Evolutionary conservation across 2,113 vertebrate genomes (phyloP).

Genomic region (Phalacrocorax aristotelis): DNA sequence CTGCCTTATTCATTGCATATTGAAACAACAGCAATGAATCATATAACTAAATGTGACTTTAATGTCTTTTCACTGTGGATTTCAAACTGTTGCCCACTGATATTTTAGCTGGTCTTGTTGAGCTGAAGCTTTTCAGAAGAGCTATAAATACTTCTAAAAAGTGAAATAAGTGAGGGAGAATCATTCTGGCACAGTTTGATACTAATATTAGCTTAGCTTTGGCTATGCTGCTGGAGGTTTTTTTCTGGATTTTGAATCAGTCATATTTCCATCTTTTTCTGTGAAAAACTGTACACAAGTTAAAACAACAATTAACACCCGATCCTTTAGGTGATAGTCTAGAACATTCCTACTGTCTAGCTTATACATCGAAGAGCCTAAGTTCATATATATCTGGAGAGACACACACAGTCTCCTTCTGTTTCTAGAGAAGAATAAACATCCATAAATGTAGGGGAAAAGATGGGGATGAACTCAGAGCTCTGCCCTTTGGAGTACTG

Average conservation of each 20-base stretch:
- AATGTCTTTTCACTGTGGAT: neutral
- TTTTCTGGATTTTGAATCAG: neutral
- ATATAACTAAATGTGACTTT: constrained; percentile 18
- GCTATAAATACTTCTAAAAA: neutral
- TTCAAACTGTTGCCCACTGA: constrained; percentile 2
- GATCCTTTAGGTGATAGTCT: accelerated
- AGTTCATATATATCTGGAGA: neutral
- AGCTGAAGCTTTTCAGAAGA: constrained; percentile 3
- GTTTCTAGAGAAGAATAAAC: neutral
- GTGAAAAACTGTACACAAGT: neutral
- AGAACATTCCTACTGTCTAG: neutral
- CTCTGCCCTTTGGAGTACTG: neutral
- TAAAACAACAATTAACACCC: neutral
- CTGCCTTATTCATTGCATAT: neutral
- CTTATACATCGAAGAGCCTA: neutral
- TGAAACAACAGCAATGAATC: constrained; percentile 38
- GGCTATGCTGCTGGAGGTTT: neutral
- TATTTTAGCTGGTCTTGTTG: neutral
- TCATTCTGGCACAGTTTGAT: neutral
- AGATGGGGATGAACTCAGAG: neutral
- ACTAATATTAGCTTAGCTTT: neutral
- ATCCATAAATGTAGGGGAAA: neutral
- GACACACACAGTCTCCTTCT: neutral
- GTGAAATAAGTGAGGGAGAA: neutral
- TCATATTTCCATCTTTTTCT: neutral